Evolutionary conservation across 2,113 vertebrate genomes (phyloP).

Genomic region (Paratilapia polleni): DNA sequence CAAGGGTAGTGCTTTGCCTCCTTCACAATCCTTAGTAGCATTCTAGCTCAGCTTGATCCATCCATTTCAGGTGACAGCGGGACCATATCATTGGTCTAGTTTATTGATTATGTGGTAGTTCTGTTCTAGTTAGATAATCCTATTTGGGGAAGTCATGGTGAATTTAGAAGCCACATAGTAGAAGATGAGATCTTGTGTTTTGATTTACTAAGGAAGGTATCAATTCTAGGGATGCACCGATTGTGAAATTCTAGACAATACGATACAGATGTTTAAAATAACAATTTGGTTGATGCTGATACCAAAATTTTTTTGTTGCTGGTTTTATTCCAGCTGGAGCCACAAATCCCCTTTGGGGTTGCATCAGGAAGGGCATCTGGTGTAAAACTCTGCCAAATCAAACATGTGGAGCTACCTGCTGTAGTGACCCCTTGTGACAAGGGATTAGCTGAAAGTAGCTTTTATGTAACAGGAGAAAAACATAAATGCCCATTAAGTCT

Average conservation of each 20-base stretch:
- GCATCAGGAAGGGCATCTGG: no score
- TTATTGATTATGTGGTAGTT: conserved; percentile 59
- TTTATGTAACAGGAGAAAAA: not conserved
- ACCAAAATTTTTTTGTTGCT: not conserved
- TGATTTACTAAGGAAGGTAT: conserved; percentile 33
- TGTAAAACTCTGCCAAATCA: no score
- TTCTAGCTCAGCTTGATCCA: conserved; percentile 11
- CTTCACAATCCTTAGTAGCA: conserved; percentile 2
- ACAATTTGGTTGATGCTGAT: not conserved
- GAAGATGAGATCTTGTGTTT: conserved; percentile 27
- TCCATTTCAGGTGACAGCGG: conserved; percentile 38
- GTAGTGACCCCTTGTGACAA: no score
- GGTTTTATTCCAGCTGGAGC: no score
- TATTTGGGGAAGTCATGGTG: conserved; percentile 22
- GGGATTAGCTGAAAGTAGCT: no score
- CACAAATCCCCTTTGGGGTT: no score
- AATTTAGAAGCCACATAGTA: conserved; percentile 35
- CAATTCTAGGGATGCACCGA: not conserved
- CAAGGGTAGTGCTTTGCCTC: conserved; percentile 34
- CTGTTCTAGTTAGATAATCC: conserved; percentile 35
- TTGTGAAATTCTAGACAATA: not conserved
- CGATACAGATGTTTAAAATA: not conserved
- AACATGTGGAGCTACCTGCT: no score
- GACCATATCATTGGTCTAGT: conserved; percentile 29
- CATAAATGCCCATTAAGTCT: not conserved